Percentiles rank a stretch among this genome's conserved stretches.
phyloP scores from a whole-genome alignment of 2,888 invertebrate genomes.

The Adelognathus sp. region DNA sequence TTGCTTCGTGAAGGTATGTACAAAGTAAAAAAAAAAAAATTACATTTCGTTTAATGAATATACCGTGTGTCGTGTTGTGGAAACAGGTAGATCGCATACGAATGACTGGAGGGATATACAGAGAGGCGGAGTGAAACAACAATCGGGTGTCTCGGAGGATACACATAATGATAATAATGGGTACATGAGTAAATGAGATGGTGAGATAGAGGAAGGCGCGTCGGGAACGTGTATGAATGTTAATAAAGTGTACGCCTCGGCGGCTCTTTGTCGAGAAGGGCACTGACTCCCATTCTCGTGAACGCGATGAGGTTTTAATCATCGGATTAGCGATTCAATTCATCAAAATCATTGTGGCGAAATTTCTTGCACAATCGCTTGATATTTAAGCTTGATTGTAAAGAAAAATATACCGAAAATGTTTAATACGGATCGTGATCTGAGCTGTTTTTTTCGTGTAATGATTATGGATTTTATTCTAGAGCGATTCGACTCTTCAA shows the following conservation, averaged over 20 bases:
- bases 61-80: conserved; percentile 47
- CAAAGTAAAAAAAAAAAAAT: conserved; percentile 12
- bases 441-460: too few relatives aligned
- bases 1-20: conserved; percentile 28
- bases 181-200: conserved; percentile 42
- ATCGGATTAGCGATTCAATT: background rate
- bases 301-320: conserved; percentile 17
- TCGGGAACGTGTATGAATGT: conserved; percentile 70
- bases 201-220: conserved; percentile 64
- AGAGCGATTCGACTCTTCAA: too few relatives aligned
- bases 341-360: background rate
- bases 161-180: conserved; percentile 56
- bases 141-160: conserved; percentile 54
- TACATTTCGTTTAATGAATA: conserved; percentile 54
- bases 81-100: conserved; percentile 56
- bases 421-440: too few relatives aligned
- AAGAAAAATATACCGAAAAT: too few relatives aligned
- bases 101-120: conserved; percentile 47
- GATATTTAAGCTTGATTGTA: too few relatives aligned
- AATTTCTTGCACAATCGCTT: too few relatives aligned
- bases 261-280: conserved; percentile 63
- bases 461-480: too few relatives aligned
- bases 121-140: conserved; percentile 42
- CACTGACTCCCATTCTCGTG: conserved; percentile 64
- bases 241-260: conserved; percentile 66